These are phyloP conservation scores for Cynaeus angustus DNA, from an alignment of 2,888 invertebrate species.

Conservation along the genomic window DNA sequence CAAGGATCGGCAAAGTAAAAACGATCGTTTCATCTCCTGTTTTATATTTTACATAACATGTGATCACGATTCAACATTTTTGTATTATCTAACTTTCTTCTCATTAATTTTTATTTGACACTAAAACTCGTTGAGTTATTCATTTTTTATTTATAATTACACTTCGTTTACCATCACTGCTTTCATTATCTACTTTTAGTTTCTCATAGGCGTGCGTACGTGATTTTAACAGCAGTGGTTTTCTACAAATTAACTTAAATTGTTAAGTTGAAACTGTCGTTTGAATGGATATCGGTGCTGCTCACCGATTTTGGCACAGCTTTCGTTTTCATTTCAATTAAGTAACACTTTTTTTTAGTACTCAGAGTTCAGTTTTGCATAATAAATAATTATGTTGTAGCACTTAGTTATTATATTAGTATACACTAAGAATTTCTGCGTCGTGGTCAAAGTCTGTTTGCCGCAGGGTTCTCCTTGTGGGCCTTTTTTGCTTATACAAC, in stretches of 20 bases:
- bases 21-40: too few species aligned
- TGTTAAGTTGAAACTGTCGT: background rate
- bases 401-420: too few species aligned
- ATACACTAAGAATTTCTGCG: background rate
- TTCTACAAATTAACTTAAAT: background rate
- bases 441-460: conserved; percentile 6
- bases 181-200: conserved; percentile 6
- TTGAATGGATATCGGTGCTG: too few species aligned
- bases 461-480: conserved; percentile 18
- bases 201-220: background rate
- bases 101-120: conserved; percentile 15
- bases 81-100: conserved; percentile 19
- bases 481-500: conserved; percentile 15
- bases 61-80: conserved; percentile 3
- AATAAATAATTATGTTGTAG: too few species aligned
- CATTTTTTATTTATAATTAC: conserved; percentile 2
- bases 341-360: too few species aligned
- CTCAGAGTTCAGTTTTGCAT: too few species aligned
- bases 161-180: background rate
- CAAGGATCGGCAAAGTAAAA: too few species aligned
- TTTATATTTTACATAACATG: conserved; percentile 10
- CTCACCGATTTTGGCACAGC: background rate
- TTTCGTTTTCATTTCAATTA: conserved; percentile 6
- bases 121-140: conserved; percentile 10
- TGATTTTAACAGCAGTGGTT: background rate